Evolutionary conservation across 2,888 invertebrate genomes (phyloP), one percentile per base, ranked within the genome.

Genomic region (Gastracanthus pulcherrimus): DNA sequence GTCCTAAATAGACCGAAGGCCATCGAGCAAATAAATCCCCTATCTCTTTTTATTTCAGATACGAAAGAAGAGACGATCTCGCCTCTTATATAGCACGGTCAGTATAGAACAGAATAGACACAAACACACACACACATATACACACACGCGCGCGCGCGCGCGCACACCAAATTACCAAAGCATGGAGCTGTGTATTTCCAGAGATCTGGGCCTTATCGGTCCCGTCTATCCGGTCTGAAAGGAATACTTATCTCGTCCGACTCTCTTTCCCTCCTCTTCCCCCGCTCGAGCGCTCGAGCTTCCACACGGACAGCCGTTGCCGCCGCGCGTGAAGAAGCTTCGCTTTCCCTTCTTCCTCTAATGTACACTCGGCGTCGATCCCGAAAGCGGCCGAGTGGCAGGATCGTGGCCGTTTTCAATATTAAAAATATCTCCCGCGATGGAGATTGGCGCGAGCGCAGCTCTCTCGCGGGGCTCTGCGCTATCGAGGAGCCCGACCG

Each of bases 391-490:
- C n/a, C n/a, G n/a, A n/a, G n/a, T 7, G 29, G 6, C 71, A 23
- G 48, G 29, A 51, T 23, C 82, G 82, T 80, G 84, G 84, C 83
- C 86, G 84, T 87, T 88, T 84, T 82, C 87, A 87, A 88, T 89
- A 89, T 89, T 88, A 89, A 90, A 90, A 90, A 88, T n/a, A n/a
- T n/a, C 31, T 67, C 11, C 84, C 83, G 84, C 84, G 83, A 85
- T 83, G 67, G 64, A 87, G 88, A 88, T 88, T 89, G 86, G 83
- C 84, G 51, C n/a, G n/a, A n/a, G 84, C 82, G 78, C 82, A 86
- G 82, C 85, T 86, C 87, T 88, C 76, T 67, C 55, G 48, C 55
- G 34, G 2, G 51, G 34, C 26, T 4, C 51, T 31, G 58, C 36
- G 19, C 36, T 80, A 69, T 80, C 60, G 69, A n/a, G n/a, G 34